Evolutionary conservation across 2,113 vertebrate species (phyloP), one percentile per base, ranked within the genome.

Genomic region (Laticauda laticaudata): DNA sequence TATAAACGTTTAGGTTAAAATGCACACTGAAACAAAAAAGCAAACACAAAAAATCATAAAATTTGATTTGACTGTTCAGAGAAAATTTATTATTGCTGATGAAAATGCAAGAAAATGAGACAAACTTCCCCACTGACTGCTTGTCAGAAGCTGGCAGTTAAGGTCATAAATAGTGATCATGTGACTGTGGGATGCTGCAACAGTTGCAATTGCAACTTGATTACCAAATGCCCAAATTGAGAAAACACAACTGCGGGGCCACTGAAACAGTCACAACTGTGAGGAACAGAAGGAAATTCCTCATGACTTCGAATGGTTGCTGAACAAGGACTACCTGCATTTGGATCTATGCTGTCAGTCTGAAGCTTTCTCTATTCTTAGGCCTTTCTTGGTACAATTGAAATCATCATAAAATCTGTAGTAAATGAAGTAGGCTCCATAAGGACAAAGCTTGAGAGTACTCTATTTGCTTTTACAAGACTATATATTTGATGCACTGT

Each of bases 331-430:
- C 75, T 43, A 21, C 34, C 34, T 81, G 34, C 4, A 81, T 81
- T 81, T 81, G 75, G 21, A 43, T 81, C 34, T 81, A 21, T 81
- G 18, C 15, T 81, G 18, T 43, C 34, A 21, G 34, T 81, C 34
- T 81, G 6, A 21, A 43, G 20, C 64, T 92, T 93, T 56, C 29
- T 86, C 53, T n/a, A 56, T n/a, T 23, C 88, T 81, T 81, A 81
- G n/a, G 39, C 24, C 93, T 93, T 87, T 94, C 92, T 39, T 92
- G 51, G 91, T 56, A 51, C 51, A 34, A 55, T 14, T 90, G 11
- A 86, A 9, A 81, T 20, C 29, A 81, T 9, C 91, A 54, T 24
- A 86, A 90, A 94, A 88, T 51, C 1, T 85, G 87, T 95, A 93
- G 10, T 54, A 51, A 61, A 5, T 0, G 1, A 26, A 57, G 39